A percentile compares a stretch with the other conserved stretches of the same genome.
Conservation (phyloP, 2,113 vertebrate genomes). For the Oplegnathus fasciatus region DNA sequence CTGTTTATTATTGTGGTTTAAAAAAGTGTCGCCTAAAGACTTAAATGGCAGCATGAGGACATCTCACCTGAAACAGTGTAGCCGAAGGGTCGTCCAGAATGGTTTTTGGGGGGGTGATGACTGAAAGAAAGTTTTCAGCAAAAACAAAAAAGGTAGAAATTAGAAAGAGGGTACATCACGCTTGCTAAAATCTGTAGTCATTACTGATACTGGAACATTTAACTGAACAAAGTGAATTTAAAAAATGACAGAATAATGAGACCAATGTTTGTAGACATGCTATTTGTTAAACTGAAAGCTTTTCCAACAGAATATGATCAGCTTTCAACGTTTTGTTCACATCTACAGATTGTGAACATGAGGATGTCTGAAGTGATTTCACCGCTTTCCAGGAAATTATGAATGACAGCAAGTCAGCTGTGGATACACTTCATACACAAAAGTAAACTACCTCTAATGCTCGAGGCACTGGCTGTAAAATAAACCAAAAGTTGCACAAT, state of each 20-base stretch:
- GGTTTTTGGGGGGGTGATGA: slow-evolving; percentile 84
- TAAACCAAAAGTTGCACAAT: background rate
- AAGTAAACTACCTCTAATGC: too few relatives aligned
- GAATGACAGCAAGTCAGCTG: too few relatives aligned
- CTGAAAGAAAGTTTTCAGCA: slow-evolving; percentile 64
- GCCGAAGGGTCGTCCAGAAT: slow-evolving; percentile 76
- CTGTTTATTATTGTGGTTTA: background rate
- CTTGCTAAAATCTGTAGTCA: background rate
- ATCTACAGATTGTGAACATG: background rate
- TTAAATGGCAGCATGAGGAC: background rate
- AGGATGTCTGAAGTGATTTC: background rate
- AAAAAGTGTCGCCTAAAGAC: background rate
- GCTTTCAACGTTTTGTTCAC: background rate
- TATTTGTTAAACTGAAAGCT: background rate
- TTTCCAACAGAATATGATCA: background rate
- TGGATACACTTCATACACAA: background rate
- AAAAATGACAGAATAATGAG: background rate
- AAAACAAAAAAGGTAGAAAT: background rate
- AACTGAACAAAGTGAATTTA: background rate
- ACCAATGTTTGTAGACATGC: too few relatives aligned
- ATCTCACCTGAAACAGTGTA: slow-evolving; percentile 84
- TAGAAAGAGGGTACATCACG: background rate
- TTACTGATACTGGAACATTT: background rate
- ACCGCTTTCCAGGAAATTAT: background rate
- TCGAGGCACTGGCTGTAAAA: too few relatives aligned